Evolutionary conservation across 2,888 invertebrate genomes (phyloP).

Genomic region (Portevinia maculata): DNA sequence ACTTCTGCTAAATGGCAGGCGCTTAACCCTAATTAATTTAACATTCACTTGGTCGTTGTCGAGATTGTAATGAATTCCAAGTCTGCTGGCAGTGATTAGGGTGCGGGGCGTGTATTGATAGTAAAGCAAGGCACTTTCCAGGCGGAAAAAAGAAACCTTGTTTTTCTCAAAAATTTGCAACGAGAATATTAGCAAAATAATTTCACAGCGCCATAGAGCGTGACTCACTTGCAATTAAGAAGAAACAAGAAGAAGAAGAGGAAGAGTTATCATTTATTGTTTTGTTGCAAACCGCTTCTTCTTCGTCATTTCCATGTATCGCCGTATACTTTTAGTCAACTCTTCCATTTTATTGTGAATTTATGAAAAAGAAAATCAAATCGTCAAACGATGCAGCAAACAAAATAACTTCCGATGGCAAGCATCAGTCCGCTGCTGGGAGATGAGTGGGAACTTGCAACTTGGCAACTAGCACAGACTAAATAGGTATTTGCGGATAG

Average conservation of each 20-base stretch:
- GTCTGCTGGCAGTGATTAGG: background rate
- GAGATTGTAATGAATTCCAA: constrained; percentile 46
- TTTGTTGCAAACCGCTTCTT: background rate
- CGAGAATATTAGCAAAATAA: no score
- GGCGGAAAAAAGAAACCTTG: background rate
- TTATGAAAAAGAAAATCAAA: constrained; percentile 28
- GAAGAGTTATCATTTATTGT: no score
- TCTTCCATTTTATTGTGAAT: constrained; percentile 16
- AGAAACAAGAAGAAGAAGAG: background rate
- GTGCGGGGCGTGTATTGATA: background rate
- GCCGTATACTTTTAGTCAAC: constrained; percentile 11
- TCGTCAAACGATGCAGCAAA: constrained; percentile 11
- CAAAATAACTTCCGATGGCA: constrained; percentile 16
- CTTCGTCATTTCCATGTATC: constrained; percentile 5
- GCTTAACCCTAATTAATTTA: constrained; percentile 40
- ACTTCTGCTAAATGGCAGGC: background rate
- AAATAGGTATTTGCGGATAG: background rate
- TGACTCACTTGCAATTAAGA: constrained; percentile 9
- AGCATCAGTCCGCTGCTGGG: constrained; percentile 8
- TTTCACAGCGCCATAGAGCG: background rate
- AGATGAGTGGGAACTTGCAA: no score
- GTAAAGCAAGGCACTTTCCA: constrained; percentile 8
- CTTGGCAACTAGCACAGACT: background rate
- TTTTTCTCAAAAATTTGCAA: no score
- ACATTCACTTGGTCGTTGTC: constrained; percentile 21